Evolutionary conservation across 2,113 vertebrate species (phyloP), one percentile per base, ranked within the genome.

Genomic region (Triplophysa rosa): DNA sequence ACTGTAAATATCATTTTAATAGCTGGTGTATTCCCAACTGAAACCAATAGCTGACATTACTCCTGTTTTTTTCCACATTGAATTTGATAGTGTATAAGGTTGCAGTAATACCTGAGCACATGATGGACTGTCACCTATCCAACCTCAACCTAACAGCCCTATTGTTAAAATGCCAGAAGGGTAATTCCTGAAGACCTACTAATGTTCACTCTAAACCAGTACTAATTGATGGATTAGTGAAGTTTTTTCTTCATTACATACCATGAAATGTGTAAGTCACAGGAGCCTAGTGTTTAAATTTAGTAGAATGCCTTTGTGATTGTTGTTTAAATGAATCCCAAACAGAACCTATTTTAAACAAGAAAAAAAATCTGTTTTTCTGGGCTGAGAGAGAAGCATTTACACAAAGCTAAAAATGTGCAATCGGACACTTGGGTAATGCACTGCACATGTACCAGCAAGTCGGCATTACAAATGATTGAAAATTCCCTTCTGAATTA

Each of bases 401-500:
- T 64, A 54, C 52, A 66, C 40, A 59, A 45, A 73, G 69, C 58
- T 13, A 58, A 16, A 71, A 79, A 63, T 24, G 59, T 61, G 72
- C 40, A 75, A 63, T 49, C 23, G 12, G 78, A 74, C 24, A 67
- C 24, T 24, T 49, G 58, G 54, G 56, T 40, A 75, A 80, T 73
- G 71, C 40, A 12, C 17, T 17, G 26, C 69, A 67, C 79, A 62
- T 67, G 70, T 11, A 66, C 63, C 79, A 68, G 21, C 79, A 75
- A 49, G 79, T 61, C 58, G 10, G 47, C 54, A 16, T n/a, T n/a
- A 67, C 13, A 42, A 80, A 58, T 59, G 2, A 65, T 54, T 16
- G 78, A 74, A 79, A 56, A 73, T 67, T 73, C 52, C 62, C 58
- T 29, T 33, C 16, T 37, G 49, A 73, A 80, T 73, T 42, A 47